Evolutionary conservation across 2,797 vertebrate genomes (phyloP), one percentile per base, ranked within the genome.

Genomic region (Macropus fuliginosus): DNA sequence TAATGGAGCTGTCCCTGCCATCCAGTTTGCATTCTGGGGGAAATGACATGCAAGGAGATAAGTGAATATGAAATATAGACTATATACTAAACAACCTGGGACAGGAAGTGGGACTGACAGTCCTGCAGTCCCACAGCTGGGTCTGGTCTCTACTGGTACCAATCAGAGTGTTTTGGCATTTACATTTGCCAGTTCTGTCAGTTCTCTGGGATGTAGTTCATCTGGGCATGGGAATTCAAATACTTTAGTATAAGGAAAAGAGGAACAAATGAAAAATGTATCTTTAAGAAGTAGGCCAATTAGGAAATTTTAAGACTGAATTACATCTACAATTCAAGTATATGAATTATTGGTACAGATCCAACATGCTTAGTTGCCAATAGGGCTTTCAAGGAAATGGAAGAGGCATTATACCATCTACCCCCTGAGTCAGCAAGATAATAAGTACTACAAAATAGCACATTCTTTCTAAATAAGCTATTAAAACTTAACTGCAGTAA

Each of bases 331-430:
- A 96, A 81, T 95, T 94, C 93, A 95, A 94, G 93, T 91, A 97
- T 95, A 54, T 96, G 9, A 91, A 50, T 1, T 95, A 90, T 90
- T 94, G 94, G 96, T 96, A 95, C 91, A 96, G 56, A 40, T 94
- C 93, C 91, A 97, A n/a, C 93, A 74, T 34, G 40, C 21, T 91
- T 94, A 96, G 54, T 54, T 96, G 97, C 97, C 97, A 98, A 97
- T 96, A 96, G 95, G 34, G 74, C 95, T 96, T 97, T 97, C 96
- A 97, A 98, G 91, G 96, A 98, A 97, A 97, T 97, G 55, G 97
- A 97, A 98, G 96, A 91, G 24, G 46, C 9, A 92, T 27, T 91
- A 29, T 57, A 56, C 90, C 91, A 66, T 74, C 93, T 31, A 96
- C n/a, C 92, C 94, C 40, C 40, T 40, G 57, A 74, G 94, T 57